phyloP scores from a whole-genome alignment of 2,797 vertebrate species.

The Gymnopithys bicolor region DNA sequence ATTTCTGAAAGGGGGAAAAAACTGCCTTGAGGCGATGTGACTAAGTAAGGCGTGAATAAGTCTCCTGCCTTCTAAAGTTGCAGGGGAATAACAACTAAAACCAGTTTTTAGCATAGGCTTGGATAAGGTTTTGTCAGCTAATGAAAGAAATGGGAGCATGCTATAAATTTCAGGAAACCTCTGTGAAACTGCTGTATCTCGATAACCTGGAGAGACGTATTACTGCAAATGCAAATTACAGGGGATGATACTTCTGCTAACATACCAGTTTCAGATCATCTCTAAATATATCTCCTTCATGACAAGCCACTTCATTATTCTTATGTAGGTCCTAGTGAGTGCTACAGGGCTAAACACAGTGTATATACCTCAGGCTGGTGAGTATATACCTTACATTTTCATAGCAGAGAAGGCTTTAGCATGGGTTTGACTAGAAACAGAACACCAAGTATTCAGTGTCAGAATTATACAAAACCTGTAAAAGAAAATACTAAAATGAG shows the following conservation, averaged over 20 bases:
- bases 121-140: not conserved
- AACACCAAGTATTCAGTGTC: not conserved
- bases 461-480: not conserved
- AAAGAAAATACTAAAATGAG: not conserved
- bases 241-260: not conserved
- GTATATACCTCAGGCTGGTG: not conserved
- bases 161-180: not conserved
- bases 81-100: not conserved
- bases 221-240: not conserved
- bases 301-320: not conserved
- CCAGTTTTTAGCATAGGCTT: not conserved
- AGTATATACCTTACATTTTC: not conserved
- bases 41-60: not conserved
- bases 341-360: not conserved
- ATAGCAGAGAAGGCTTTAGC: not conserved
- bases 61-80: not conserved
- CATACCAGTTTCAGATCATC: not conserved
- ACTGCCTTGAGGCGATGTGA: rapidly evolving
- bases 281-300: not conserved
- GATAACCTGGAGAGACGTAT: rapidly evolving
- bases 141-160: not conserved
- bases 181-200: not conserved
- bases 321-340: not conserved
- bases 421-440: not conserved
- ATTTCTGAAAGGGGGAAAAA: not conserved